Conservation (phyloP, 2,888 invertebrate genomes). For the Dryococelus australis region DNA sequence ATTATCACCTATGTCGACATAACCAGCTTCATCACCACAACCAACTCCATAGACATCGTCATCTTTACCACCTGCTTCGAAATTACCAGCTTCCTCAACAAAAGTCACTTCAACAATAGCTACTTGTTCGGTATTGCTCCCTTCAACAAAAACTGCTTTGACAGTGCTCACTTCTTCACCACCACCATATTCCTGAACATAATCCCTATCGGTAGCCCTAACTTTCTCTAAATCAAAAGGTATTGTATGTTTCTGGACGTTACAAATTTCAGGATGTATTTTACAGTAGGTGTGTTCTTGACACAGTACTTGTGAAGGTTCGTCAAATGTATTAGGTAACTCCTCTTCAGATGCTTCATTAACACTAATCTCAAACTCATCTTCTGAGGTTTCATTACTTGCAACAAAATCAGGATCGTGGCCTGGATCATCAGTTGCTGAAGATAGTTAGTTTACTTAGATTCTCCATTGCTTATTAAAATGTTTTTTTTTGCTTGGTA, state of each 20-base stretch:
- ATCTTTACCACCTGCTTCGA: too few relatives aligned
- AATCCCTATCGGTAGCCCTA: background rate
- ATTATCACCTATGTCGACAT: too few relatives aligned
- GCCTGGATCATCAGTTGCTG: background rate
- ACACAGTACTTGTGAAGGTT: too few relatives aligned
- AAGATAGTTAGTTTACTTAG: background rate
- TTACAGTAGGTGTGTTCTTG: background rate
- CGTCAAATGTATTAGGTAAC: too few relatives aligned
- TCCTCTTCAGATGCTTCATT: constrained; percentile 12
- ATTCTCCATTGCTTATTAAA: background rate
- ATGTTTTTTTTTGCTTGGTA: background rate
- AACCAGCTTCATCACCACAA: too few relatives aligned
- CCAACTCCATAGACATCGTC: too few relatives aligned
- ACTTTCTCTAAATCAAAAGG: background rate
- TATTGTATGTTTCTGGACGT: background rate
- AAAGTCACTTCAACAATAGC: too few relatives aligned
- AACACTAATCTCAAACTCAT: background rate
- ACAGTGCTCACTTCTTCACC: too few relatives aligned
- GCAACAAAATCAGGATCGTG: background rate
- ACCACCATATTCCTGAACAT: background rate
- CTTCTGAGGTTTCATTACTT: background rate
- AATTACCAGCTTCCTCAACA: too few relatives aligned
- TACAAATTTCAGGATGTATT: background rate
- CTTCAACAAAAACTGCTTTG: too few relatives aligned
- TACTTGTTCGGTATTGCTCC: too few relatives aligned